Evolutionary conservation across 1,140 invertebrate species (phyloP).

Genomic region (Euwallacea similis): DNA sequence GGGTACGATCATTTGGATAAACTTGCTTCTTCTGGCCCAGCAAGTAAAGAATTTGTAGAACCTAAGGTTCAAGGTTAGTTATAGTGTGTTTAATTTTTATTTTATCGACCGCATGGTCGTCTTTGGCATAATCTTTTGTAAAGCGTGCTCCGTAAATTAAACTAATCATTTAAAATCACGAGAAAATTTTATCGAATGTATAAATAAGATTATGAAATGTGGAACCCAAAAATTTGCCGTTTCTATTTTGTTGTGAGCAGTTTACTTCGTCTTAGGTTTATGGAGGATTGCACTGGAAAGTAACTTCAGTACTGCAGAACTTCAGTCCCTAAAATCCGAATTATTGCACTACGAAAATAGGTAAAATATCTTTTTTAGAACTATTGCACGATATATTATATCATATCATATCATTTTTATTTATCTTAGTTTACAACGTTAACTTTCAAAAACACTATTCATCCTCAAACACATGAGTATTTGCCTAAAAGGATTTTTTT

Average conservation of each 20-base stretch:
- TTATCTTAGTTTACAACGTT: too few relatives aligned
- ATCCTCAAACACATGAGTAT: background rate
- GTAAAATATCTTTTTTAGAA: background rate
- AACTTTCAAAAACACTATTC: too few relatives aligned
- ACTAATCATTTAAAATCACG: too few relatives aligned
- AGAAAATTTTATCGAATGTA: too few relatives aligned
- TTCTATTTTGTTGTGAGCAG: background rate
- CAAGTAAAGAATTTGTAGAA: constrained; percentile 84
- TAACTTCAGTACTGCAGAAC: constrained; percentile 79
- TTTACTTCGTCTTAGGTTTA: constrained; percentile 55
- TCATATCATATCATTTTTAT: background rate
- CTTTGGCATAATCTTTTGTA: too few relatives aligned
- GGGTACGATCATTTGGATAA: constrained; percentile 79
- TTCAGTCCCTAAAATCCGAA: constrained; percentile 84
- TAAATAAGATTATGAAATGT: too few relatives aligned
- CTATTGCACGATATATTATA: too few relatives aligned
- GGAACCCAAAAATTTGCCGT: background rate
- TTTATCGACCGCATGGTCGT: background rate
- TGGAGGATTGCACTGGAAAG: constrained; percentile 80
- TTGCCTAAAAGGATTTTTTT: background rate
- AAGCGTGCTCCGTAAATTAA: too few relatives aligned
- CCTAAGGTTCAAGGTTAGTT: constrained; percentile 74
- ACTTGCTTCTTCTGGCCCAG: constrained; percentile 71
- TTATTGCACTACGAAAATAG: constrained; percentile 82
- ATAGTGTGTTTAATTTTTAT: background rate